A percentile compares a stretch with the other conserved stretches of the same genome.
phyloP scores from a whole-genome alignment of 1,140 invertebrate genomes.

The Bathynomus jamesi region DNA sequence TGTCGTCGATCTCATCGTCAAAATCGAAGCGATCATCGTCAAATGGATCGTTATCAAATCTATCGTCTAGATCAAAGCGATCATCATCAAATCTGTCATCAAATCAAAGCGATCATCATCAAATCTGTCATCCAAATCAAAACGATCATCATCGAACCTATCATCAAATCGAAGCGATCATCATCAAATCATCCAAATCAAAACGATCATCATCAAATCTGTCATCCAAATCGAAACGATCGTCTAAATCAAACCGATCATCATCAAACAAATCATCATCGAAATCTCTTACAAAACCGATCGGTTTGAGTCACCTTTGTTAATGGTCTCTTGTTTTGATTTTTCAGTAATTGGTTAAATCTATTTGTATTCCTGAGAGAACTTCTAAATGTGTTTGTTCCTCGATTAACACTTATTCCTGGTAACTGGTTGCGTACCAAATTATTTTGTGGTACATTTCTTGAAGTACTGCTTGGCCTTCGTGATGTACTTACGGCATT shows the following conservation, averaged over 20 bases:
- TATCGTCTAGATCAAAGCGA: not conserved
- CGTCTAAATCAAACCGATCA: not conserved
- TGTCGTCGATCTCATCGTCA: not conserved
- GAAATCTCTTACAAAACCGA: not conserved
- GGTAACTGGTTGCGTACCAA: not conserved
- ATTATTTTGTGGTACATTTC: not conserved
- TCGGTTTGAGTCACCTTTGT: not conserved
- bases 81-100: not conserved
- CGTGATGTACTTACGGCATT: not conserved
- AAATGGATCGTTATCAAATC: not conserved
- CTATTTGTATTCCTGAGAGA: not conserved
- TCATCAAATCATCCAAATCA: not conserved
- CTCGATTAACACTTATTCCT: not conserved
- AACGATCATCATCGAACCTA: not conserved
- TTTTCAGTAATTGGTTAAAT: not conserved
- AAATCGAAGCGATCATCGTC: not conserved
- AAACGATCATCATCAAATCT: not conserved
- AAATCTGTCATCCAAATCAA: not conserved
- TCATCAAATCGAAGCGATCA: not conserved
- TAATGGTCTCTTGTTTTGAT: not conserved
- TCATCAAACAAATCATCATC: not conserved
- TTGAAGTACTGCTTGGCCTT: not conserved
- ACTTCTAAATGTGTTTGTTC: not conserved
- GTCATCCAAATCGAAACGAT: not conserved
- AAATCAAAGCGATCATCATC: not conserved